Base-by-base conservation (phyloP, 1,140 invertebrate genomes). In the Bombus turneri region DNA sequence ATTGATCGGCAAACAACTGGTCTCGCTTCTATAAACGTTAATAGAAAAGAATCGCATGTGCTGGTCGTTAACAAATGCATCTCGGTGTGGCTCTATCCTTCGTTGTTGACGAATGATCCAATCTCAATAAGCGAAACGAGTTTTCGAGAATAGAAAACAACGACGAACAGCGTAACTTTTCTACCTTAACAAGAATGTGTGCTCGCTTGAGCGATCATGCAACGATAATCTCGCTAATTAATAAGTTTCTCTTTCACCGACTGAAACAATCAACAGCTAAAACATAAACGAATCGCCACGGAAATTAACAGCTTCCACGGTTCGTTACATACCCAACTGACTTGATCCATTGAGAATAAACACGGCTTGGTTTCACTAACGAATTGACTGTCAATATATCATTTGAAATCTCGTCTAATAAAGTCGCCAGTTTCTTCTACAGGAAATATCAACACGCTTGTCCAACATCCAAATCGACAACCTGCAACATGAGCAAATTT, bases 301-400 rank as follows among this genome's bases (percentile, higher is more conserved):
- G 25, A 22, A 82, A 82, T 62, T 73, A 74, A 25, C 37, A 34
- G 13, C n/a, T 77, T 77, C 76, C 74, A 62, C 69, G 62, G 78
- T 88, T 85, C 43, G 66, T 81, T 87, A 83, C 41, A 53, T 72
- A n/a, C 6, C 57, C 4, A 53, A 85, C 69, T 69, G 86, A 87
- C 72, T 53, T 74, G 64, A 84, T 87, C 83, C 75, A 88, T 41
- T 59, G 64, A 77, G 72, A n/a, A 80, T 43, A 47, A 75, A 75
- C 31, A 25, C n/a, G 37, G 15, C 71, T 8, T 5, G 4, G 6
- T 39, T 59, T n/a, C 37, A 15, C n/a, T 39, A n/a, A 31, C 31
- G 34, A 78, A 78, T 43, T 39, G 37, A 73, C 10, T 15, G 9
- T 22, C n/a, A 10, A 81, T 73, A 62, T 69, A 59, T 81, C 68